Percentiles rank a stretch among this genome's conserved stretches.
Evolutionary conservation across 1,140 invertebrate genomes (phyloP).

Genomic region (Acromyrmex charruanus): DNA sequence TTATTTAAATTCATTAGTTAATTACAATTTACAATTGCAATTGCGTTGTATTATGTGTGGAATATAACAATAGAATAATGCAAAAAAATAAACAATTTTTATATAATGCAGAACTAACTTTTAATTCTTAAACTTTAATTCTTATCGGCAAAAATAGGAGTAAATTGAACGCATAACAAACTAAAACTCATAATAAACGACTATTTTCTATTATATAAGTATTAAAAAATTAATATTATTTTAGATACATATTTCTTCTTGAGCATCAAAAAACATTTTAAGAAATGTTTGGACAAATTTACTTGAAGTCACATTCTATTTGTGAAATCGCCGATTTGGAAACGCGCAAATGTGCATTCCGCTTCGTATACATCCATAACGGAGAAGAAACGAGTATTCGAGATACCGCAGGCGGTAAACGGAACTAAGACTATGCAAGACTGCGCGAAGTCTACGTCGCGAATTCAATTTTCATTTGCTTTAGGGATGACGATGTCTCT

Average conservation of each 20-base stretch:
- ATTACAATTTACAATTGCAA: not conserved
- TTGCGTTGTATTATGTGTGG: not conserved
- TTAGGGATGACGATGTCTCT: slow-evolving; percentile 44
- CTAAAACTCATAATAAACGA: not conserved
- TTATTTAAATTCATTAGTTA: not conserved
- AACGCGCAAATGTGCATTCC: not conserved
- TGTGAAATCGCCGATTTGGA: not conserved
- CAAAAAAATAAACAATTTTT: not conserved
- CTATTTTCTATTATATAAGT: not conserved
- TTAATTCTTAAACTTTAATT: not conserved
- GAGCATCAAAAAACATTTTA: not conserved
- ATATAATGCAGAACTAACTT: not conserved
- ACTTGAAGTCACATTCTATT: not conserved
- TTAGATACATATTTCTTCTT: not conserved
- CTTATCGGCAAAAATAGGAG: not conserved
- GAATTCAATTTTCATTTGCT: slow-evolving; percentile 65
- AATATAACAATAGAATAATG: not conserved
- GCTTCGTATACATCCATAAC: not conserved
- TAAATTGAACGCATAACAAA: not conserved
- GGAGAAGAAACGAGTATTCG: slow-evolving; percentile 4
- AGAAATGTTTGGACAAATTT: not conserved
- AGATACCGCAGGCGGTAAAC: not conserved
- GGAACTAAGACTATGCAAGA: not conserved
- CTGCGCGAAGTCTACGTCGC: slow-evolving; percentile 28
- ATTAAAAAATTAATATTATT: not conserved